Evolutionary conservation across 2,797 vertebrate genomes (phyloP).

Genomic region (Phaenicophaeus curvirostris): DNA sequence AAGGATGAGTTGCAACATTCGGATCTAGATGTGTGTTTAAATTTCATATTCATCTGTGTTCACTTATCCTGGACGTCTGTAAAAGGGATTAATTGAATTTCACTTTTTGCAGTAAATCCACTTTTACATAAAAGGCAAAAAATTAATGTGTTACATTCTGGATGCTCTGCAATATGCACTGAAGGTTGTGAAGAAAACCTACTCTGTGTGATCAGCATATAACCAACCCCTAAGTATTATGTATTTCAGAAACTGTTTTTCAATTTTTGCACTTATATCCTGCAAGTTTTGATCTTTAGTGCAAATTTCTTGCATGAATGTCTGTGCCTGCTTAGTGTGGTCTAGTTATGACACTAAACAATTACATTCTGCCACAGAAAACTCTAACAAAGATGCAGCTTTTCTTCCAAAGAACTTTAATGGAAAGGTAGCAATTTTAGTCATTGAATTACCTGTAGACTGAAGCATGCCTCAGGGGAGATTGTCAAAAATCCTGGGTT

Average conservation of each 20-base stretch:
- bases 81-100: slow-evolving; percentile 48
- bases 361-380: not conserved
- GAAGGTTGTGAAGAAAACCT: not conserved
- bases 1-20: slow-evolving; percentile 12
- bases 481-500: not conserved
- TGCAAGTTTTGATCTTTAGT: not conserved
- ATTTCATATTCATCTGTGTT: slow-evolving; percentile 15
- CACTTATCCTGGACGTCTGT: slow-evolving; percentile 9
- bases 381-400: not conserved
- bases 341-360: not conserved
- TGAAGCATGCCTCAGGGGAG: slow-evolving; percentile 10
- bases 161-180: not conserved
- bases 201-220: not conserved
- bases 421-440: not conserved
- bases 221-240: not conserved
- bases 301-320: not conserved
- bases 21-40: slow-evolving; percentile 11
- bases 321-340: not conserved
- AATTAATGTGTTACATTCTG: slow-evolving; percentile 23
- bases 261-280: not conserved
- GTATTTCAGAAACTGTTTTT: not conserved
- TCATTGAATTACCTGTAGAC: not conserved
- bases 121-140: slow-evolving; percentile 32
- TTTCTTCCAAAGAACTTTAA: slow-evolving; percentile 10
- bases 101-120: slow-evolving; percentile 28